Evolutionary conservation across 2,888 invertebrate species (phyloP).

Genomic region (Eilema depressum): DNA sequence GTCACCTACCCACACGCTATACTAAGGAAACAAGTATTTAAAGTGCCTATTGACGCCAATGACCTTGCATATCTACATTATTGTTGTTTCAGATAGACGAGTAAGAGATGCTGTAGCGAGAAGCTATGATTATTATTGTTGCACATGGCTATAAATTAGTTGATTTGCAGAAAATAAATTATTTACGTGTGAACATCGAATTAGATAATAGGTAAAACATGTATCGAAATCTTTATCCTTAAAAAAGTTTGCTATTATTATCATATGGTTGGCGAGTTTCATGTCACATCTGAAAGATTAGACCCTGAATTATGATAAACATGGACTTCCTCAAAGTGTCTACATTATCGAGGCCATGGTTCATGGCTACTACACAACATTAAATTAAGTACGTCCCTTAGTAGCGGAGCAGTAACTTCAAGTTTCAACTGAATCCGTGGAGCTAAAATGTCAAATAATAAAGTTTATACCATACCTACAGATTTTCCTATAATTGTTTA

Average conservation of each 20-base stretch:
- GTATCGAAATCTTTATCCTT: background rate
- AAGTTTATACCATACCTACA: background rate
- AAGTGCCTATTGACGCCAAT: background rate
- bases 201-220: no score
- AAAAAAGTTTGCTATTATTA: background rate
- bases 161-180: background rate
- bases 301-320: no score
- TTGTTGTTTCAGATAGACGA: background rate
- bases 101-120: background rate
- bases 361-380: no score
- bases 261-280: no score
- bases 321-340: background rate
- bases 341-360: no score
- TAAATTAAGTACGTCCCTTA: no score
- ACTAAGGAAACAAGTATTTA: conserved; percentile 34
- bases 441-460: background rate
- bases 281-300: no score
- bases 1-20: conserved; percentile 41
- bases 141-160: background rate
- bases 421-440: background rate
- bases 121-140: background rate
- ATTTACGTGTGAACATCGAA: background rate
- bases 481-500: no score
- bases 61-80: background rate
- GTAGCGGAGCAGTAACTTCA: background rate